Evolutionary conservation across 1,140 invertebrate genomes (phyloP).

Genomic region (Bombus cullumanus): DNA sequence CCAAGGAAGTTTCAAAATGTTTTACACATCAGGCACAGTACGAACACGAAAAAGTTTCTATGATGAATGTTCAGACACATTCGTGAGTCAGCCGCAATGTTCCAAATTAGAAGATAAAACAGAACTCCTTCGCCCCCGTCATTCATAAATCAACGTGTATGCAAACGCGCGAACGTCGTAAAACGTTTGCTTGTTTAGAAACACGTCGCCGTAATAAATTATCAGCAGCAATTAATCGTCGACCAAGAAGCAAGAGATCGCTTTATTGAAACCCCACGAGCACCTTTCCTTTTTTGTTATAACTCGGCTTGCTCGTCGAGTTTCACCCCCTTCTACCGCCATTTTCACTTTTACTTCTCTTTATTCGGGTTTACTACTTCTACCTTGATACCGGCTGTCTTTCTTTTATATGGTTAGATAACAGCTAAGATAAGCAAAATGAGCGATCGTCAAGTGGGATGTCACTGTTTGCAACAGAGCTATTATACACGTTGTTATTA

Average conservation of each 20-base stretch:
- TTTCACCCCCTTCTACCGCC: not conserved
- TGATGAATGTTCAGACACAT: too few relatives aligned
- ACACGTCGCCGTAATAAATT: conserved; percentile 29
- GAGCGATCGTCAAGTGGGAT: not conserved
- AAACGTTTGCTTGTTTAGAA: conserved; percentile 31
- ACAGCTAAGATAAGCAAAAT: not conserved
- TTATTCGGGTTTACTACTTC: not conserved
- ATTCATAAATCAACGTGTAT: not conserved
- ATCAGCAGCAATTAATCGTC: conserved; percentile 41
- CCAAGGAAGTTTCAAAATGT: too few relatives aligned
- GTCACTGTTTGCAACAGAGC: not conserved
- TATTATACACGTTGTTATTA: conserved; percentile 20
- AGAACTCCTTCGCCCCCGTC: not conserved
- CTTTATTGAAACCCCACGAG: conserved; percentile 37
- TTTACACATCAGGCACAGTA: too few relatives aligned
- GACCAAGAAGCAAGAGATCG: conserved; percentile 21
- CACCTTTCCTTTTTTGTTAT: not conserved
- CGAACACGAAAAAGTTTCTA: too few relatives aligned
- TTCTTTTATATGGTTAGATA: not conserved
- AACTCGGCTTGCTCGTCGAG: not conserved
- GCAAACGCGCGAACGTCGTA: not conserved
- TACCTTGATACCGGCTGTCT: not conserved
- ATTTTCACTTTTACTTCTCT: not conserved
- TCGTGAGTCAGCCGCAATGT: too few relatives aligned
- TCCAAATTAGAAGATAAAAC: not conserved